Base-by-base conservation (phyloP, 2,888 invertebrate genomes). In the Torymus auratus region DNA sequence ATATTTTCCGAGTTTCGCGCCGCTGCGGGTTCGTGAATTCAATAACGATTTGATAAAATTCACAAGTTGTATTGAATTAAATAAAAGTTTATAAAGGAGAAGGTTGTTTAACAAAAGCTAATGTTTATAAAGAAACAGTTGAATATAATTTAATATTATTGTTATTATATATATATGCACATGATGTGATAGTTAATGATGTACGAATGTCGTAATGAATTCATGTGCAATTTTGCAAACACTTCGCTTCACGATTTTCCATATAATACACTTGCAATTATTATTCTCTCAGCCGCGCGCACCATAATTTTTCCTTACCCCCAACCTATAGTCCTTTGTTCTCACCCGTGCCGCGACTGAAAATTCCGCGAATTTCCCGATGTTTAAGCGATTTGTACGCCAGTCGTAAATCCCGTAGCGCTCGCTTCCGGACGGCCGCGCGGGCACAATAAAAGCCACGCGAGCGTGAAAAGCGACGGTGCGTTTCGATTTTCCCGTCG, bases 391-490 rank as follows among this genome's bases (percentile, higher is more conserved):
- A 12, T 41, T 41, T 41, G 41, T 10, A 41, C 13, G 55, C 14
- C 14, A 28, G 64, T 64, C 41, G 28, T 60, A 17, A 60, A 60
- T 41, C 7, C 41, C 20, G 20, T 2, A 20, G 20, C 20, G 41
- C 58, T 56, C 53, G n/a, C 67, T 74, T 69, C 69, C 62, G 60
- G 55, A 11, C 15, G 4, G 11, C n/a, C n/a, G n/a, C n/a, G n/a
- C 28, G 23, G 10, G 14, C 41, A 52, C 28, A 68, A 65, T 71
- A 71, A 80, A 80, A 80, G 65, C 68, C 77, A 15, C 17, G 74
- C 67, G 68, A 78, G 78, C 81, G 73, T 81, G 78, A 83, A 83
- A 82, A 82, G 69, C 62, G 28, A 28, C 23, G 58, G 20, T 2
- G 50, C 58, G 15, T 69, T 80, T 75, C 58, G 77, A 71, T 75